Base-by-base conservation (phyloP, 2,888 invertebrate species). In the Axea sp. region DNA sequence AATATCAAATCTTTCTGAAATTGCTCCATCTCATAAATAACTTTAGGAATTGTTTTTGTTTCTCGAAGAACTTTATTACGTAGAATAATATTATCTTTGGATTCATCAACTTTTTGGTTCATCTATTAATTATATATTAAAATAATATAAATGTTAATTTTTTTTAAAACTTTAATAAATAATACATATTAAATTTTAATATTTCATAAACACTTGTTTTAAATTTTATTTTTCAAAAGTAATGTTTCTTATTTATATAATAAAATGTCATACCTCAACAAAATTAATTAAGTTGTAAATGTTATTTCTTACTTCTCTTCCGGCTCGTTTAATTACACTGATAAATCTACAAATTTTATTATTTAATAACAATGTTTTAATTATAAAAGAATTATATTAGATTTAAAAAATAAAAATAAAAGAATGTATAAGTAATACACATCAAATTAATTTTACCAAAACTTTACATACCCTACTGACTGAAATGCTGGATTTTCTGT, bases 1-100 rank as follows among this genome's bases (percentile, higher is more conserved):
- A 90, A 78, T 69, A 91, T 89, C 26, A 92, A 89, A 51, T 89
- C 88, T 78, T 90, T 91, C 77, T 89, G 89, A 82, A 92, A 93
- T 79, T 90, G 90, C 83, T 93, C 93, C 0, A 91, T 90, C 80
- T 91, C 92, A 37, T 90, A 89, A 51, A 93, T 90, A 0, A 93
- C 89, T 41, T 90, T 90, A 4, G 93, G 93, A 78, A 93, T 91
- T 11, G 90, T 88, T 77, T 90, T 90, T 0, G 92, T 92, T 83
- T 93, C 91, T 22, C 90, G 89, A 33, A 91, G 83, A 41, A 92
- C 90, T 83, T 89, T 90, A 65, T 88, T 90, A 47, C 88, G 87
- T 62, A 88, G 88, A 0, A 86, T 85, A 30, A 85, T 81, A 0
- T 87, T 84, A 73, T 90, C 89, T n/a, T 84, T 88, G 7, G 84